Conservation (phyloP, 1,140 invertebrate genomes). For the Triops longicaudatus region DNA sequence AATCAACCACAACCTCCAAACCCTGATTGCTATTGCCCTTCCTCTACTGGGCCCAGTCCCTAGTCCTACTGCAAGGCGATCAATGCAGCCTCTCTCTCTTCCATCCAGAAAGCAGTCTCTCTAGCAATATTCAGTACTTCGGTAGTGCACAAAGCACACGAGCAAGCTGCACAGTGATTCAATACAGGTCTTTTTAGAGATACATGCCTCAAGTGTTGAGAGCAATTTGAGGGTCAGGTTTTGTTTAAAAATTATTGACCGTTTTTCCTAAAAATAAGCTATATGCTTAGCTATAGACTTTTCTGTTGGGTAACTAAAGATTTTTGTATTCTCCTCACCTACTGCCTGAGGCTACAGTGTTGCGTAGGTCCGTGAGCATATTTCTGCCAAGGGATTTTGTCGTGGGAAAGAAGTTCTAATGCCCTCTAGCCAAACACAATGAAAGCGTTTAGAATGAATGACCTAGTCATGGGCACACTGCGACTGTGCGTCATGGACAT, state of each 20-base stretch:
- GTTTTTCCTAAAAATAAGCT: too few species aligned
- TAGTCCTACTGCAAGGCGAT: slow-evolving; percentile 10
- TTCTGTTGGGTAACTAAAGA: too few species aligned
- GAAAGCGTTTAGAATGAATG: not conserved
- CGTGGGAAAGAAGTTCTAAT: not conserved
- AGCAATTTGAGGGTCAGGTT: too few species aligned
- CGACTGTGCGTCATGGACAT: too few species aligned
- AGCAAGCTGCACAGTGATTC: not conserved
- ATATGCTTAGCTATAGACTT: too few species aligned
- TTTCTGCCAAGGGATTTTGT: not conserved
- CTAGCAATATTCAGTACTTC: not conserved
- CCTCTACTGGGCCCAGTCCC: slow-evolving; percentile 8
- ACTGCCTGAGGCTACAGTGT: not conserved
- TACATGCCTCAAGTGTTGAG: not conserved
- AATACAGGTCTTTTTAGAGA: not conserved
- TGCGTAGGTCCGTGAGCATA: not conserved
- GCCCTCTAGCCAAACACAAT: not conserved
- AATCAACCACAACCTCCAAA: not conserved
- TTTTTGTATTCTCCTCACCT: not conserved
- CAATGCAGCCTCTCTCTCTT: slow-evolving; percentile 14
- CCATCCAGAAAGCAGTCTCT: slow-evolving; percentile 11
- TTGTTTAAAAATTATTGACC: too few species aligned
- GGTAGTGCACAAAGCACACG: not conserved
- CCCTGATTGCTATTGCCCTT: not conserved
- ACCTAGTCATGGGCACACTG: not conserved